Evolutionary conservation across 1,140 invertebrate species (phyloP).

Genomic region (Chironomus striatipennis): DNA sequence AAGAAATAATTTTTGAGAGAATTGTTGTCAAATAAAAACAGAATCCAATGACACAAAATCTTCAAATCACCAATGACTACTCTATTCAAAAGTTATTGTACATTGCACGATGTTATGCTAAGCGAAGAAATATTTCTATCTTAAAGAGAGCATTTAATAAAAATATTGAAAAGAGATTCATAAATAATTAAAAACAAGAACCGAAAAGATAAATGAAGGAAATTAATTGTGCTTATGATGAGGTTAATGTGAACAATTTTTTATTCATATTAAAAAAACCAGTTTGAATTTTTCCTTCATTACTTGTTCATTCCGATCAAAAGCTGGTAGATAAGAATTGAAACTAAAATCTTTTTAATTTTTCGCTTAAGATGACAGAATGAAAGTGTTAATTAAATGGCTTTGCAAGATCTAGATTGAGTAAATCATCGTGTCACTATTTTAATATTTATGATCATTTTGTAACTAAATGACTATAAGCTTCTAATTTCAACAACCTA

Average conservation of each 20-base stretch:
- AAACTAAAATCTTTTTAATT: neutral
- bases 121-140: conserved; percentile 1
- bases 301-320: neutral
- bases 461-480: neutral
- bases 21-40: too few species aligned
- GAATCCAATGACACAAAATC: too few species aligned
- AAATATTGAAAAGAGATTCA: neutral
- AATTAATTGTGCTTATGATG: conserved; percentile 14
- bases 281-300: neutral
- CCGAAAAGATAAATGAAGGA: neutral
- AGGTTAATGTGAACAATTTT: neutral
- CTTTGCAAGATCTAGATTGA: too few species aligned
- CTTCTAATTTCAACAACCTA: conserved; percentile 13
- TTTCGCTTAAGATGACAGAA: conserved; percentile 4
- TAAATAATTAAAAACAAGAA: conserved; percentile 10
- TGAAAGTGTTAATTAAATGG: conserved; percentile 8
- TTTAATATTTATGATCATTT: conserved; percentile 6
- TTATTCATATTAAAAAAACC: neutral
- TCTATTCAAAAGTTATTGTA: too few species aligned
- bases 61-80: too few species aligned
- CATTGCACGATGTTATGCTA: too few species aligned
- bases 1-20: too few species aligned
- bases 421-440: conserved; percentile 1
- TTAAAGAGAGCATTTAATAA: neutral
- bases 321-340: neutral